Evolutionary conservation across 2,113 vertebrate genomes (phyloP).

Genomic region (Ochotona curzoniae): DNA sequence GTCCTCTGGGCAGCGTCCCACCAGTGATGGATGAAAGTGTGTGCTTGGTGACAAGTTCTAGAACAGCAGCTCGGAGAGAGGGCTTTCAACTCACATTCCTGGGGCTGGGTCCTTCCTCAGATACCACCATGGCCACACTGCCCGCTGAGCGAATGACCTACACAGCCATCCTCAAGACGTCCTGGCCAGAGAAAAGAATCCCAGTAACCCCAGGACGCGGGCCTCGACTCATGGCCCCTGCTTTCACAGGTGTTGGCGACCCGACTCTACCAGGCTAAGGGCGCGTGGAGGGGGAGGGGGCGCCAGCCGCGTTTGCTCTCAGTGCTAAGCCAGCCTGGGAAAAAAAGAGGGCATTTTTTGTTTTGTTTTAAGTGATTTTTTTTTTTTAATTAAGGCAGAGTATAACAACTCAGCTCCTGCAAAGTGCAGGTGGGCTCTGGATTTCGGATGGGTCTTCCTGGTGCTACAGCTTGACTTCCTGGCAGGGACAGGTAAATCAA

Average conservation of each 20-base stretch:
- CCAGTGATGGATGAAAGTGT: accelerated
- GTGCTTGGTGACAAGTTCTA: accelerated
- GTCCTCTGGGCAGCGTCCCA: accelerated
- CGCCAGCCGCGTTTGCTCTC: accelerated
- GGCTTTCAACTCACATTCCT: not conserved
- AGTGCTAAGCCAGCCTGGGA: not conserved
- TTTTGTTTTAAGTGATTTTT: not conserved
- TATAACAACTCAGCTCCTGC: too few species aligned
- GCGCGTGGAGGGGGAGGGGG: not conserved
- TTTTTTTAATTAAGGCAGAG: too few species aligned
- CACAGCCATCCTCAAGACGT: not conserved
- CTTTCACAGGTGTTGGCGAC: accelerated
- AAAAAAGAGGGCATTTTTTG: not conserved
- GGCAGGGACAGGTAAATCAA: not conserved
- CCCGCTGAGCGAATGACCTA: not conserved
- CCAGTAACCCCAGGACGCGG: not conserved
- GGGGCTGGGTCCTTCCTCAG: not conserved
- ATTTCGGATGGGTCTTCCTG: too few species aligned
- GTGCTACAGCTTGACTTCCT: accelerated
- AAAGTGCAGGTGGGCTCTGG: not conserved
- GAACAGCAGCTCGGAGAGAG: not conserved
- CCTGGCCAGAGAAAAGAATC: not conserved
- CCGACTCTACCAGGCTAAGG: not conserved
- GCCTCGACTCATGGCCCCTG: too few species aligned
- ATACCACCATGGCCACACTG: not conserved